Evolutionary conservation across 2,888 invertebrate genomes (phyloP).

Genomic region (Drosophila borealis): DNA sequence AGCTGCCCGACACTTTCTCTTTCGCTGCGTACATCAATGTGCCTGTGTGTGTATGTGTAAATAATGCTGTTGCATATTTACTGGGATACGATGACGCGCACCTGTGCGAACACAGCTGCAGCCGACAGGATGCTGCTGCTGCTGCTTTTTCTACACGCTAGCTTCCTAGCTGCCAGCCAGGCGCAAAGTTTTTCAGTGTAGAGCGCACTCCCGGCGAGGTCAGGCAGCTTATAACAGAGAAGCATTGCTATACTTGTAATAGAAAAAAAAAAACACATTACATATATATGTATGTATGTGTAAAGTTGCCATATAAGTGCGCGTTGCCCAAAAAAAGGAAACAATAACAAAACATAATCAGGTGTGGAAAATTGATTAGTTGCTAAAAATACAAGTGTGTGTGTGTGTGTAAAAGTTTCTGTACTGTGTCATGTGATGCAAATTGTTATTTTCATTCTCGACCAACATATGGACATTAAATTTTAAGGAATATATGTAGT

Average conservation of each 20-base stretch:
- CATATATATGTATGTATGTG: slow-evolving; percentile 10
- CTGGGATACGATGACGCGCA: slow-evolving; percentile 57
- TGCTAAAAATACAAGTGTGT: slow-evolving; percentile 20
- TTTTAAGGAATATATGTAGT: slow-evolving; percentile 33
- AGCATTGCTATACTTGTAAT: slow-evolving; percentile 12
- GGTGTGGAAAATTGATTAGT: slow-evolving; percentile 61
- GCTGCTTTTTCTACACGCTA: slow-evolving; percentile 16
- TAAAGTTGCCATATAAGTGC: slow-evolving; percentile 34
- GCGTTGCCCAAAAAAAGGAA: slow-evolving; percentile 9
- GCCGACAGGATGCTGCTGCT: slow-evolving; percentile 59
- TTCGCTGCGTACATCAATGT: slow-evolving; percentile 26
- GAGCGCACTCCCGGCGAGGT: slow-evolving; percentile 65
- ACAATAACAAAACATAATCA: slow-evolving; percentile 40
- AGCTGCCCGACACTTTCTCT: slow-evolving; percentile 65
- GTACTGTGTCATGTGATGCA: slow-evolving; percentile 35
- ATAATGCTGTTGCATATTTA: slow-evolving; percentile 75
- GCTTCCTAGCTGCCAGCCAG: slow-evolving; percentile 25
- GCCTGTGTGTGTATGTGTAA: slow-evolving; percentile 13
- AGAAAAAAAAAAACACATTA: slow-evolving; percentile 21
- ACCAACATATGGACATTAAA: slow-evolving; percentile 63
- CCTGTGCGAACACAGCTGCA: slow-evolving; percentile 60
- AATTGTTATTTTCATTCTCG: slow-evolving; percentile 2
- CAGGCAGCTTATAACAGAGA: slow-evolving; percentile 38
- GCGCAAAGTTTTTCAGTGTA: slow-evolving; percentile 57
- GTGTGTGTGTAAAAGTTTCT: slow-evolving; percentile 3